phyloP scores from a whole-genome alignment of 2,888 invertebrate species.

The Eurytoma adleriae region DNA sequence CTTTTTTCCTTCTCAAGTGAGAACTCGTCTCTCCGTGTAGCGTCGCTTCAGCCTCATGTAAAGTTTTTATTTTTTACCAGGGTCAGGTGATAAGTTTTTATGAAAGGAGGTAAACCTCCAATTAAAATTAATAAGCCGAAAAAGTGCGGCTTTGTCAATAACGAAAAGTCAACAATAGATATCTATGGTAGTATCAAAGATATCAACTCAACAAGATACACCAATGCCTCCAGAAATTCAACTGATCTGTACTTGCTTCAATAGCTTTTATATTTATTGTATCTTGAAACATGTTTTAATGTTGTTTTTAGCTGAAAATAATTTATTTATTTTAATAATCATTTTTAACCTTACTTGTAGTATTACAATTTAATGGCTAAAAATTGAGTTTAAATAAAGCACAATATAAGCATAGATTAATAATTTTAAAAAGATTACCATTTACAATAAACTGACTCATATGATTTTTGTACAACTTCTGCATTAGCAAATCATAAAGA shows the following conservation, averaged over 20 bases:
- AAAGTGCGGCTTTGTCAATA: slow-evolving; percentile 8
- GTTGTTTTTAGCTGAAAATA: slow-evolving; percentile 19
- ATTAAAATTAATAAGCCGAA: slow-evolving; percentile 43
- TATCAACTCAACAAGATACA: slow-evolving; percentile 70
- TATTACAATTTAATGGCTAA: no score
- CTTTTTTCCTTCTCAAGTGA: slow-evolving; percentile 74
- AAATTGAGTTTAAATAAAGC: no score
- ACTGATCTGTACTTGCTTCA: slow-evolving; percentile 59
- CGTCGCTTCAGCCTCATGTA: slow-evolving; percentile 71
- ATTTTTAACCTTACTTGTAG: no score
- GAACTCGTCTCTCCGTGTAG: slow-evolving; percentile 67
- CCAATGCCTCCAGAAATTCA: slow-evolving; percentile 57
- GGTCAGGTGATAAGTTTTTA: slow-evolving; percentile 39
- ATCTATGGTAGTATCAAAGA: slow-evolving; percentile 51
- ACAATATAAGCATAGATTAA: neutral
- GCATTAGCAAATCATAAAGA: neutral
- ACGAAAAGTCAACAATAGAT: slow-evolving; percentile 17
- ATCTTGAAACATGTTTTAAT: slow-evolving; percentile 28
- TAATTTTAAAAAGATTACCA: no score
- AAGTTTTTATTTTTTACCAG: slow-evolving; percentile 62
- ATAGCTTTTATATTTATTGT: slow-evolving; percentile 59
- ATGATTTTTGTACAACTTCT: no score
- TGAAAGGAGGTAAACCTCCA: slow-evolving; percentile 47
- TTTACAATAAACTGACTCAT: no score
- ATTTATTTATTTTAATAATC: neutral